Evolutionary conservation across 2,888 invertebrate genomes (phyloP).

Genomic region (Hyposoter didymator): DNA sequence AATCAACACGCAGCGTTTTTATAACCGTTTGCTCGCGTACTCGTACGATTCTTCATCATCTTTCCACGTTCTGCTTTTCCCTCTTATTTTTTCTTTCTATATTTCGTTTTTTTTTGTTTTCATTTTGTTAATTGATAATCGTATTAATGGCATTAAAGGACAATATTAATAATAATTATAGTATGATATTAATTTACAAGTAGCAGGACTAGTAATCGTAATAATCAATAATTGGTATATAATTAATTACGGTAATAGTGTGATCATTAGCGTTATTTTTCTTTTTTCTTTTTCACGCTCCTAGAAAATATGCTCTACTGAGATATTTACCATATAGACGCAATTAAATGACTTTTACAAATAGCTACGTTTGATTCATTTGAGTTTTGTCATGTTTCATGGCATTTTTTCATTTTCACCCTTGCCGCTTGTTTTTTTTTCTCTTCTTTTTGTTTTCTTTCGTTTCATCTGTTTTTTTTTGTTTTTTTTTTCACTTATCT

Average conservation of each 20-base stretch:
- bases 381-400: constrained; percentile 53
- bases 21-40: constrained; percentile 55
- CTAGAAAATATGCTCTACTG: constrained; percentile 62
- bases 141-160: constrained; percentile 55
- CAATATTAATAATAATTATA: constrained; percentile 61
- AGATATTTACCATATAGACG: constrained; percentile 51
- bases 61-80: constrained; percentile 7
- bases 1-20: constrained; percentile 59
- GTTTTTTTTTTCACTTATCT: constrained; percentile 45
- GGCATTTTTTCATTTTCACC: constrained; percentile 23
- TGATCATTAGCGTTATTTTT: constrained; percentile 56
- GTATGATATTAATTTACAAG: constrained; percentile 56
- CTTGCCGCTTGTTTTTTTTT: constrained; percentile 19
- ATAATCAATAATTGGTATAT: constrained; percentile 65
- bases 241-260: constrained; percentile 68
- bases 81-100: neutral
- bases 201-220: constrained; percentile 65
- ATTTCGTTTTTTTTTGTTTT: constrained; percentile 11
- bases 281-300: constrained; percentile 21
- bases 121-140: constrained; percentile 43
- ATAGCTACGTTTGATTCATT: constrained; percentile 64
- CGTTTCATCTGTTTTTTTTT: neutral
- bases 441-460: constrained; percentile 17
- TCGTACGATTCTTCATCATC: constrained; percentile 36
- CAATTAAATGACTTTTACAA: constrained; percentile 50